Evolutionary conservation across 2,113 vertebrate species (phyloP), one percentile per base, ranked within the genome.

Genomic region (Caranx ignobilis): DNA sequence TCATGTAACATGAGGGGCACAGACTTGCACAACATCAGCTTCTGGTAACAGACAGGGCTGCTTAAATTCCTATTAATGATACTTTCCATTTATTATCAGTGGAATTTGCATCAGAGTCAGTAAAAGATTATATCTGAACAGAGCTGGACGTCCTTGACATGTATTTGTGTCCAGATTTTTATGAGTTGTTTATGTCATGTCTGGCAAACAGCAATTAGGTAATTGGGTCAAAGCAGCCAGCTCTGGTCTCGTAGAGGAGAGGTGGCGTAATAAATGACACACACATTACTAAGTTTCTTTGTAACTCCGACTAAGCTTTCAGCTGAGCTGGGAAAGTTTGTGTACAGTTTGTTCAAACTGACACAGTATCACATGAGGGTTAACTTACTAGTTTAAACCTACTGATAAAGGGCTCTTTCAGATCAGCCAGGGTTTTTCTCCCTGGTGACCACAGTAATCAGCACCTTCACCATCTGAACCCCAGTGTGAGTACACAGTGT

Each of bases 351-450:
- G 84, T 75, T 83, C 75, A 62, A 52, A 39, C 61, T 31, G 35
- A 39, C 71, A 64, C 35, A 60, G 64, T 85, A 79, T 84, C 45
- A 83, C 73, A 83, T 82, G 81, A 68, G 77, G 55, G 77, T 85
- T 82, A 83, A 81, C 78, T 47, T 62, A 77, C 74, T 61, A 55
- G 79, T 81, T 81, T 63, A 88, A 86, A 61, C 26, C 64, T 85
- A 19, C 75, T 61, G 64, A 87, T 88, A 90, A 87, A 83, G 62
- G 45, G 43, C 77, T 84, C 85, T 80, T 85, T 92, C 60, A 88
- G 78, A 73, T 64, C 62, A 64, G 76, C 84, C 81, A 81, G 67
- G 66, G 71, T 45, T 45, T 61, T 70, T 85, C 57, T 78, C 76
- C 65, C 61, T 57, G 61, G 61, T 86, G 79, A 86, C 78, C 82